Conservation (phyloP, 2,888 invertebrate genomes). For the Eristalinus aeneus region DNA sequence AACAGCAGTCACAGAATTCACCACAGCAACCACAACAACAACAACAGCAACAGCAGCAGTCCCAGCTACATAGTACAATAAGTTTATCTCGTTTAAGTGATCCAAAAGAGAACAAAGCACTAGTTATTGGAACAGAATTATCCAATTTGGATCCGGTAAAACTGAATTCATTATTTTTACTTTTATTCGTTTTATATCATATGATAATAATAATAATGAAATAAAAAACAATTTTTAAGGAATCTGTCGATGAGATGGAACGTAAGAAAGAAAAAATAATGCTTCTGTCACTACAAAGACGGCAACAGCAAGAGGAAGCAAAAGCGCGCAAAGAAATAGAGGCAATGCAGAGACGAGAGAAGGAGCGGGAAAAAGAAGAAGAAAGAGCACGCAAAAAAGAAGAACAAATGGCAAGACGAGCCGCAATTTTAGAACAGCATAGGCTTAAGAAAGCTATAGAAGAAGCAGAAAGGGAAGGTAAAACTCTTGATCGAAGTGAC, state of each 20-base stretch:
- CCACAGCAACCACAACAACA: constrained; percentile 73
- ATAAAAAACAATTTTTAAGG: constrained; percentile 81
- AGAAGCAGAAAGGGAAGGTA: constrained; percentile 95
- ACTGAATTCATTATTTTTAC: neutral
- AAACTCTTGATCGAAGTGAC: constrained; percentile 87
- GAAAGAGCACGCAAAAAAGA: constrained; percentile 87
- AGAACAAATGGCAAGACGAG: constrained; percentile 93
- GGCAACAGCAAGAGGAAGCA: constrained; percentile 94
- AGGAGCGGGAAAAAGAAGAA: constrained; percentile 89
- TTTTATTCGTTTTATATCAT: neutral
- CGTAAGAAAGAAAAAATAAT: constrained; percentile 95
- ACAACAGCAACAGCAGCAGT: constrained; percentile 75
- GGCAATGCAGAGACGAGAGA: constrained; percentile 87
- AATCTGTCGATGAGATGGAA: constrained; percentile 94
- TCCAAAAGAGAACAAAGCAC: constrained; percentile 81
- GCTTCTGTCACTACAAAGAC: constrained; percentile 92
- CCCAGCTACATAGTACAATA: constrained; percentile 75
- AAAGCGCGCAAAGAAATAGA: constrained; percentile 92
- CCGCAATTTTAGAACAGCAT: constrained; percentile 95
- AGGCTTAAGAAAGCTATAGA: constrained; percentile 96
- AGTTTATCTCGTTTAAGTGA: constrained; percentile 73
- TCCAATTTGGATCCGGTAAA: constrained; percentile 85
- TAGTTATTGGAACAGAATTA: constrained; percentile 86
- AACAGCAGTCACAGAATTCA: constrained; percentile 70
- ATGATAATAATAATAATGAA: neutral